Base-by-base conservation (phyloP, 2,113 vertebrate genomes). In the Brachyhypopomus occidentalis region DNA sequence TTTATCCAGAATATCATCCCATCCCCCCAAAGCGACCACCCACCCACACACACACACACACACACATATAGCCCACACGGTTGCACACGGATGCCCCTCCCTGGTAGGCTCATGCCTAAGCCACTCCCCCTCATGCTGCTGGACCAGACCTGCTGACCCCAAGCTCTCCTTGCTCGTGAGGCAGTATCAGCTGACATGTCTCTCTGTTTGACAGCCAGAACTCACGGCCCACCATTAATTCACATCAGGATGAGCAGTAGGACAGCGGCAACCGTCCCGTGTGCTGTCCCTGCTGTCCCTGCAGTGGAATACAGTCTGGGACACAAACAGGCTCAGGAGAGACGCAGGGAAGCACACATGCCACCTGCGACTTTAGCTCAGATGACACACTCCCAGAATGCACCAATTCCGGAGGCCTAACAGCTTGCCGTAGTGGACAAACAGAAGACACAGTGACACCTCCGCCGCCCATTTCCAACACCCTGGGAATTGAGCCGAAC, bases 141-240 rank as follows among this genome's bases (percentile, higher is more conserved):
- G 8, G 67, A 72, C 14, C 78, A 14, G 45, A 14, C 45, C 45
- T 52, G 12, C 45, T 14, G 12, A 52, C 2, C 8, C 45, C 45
- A 12, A 52, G 45, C 12, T 8, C 9, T 14, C 9, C 45, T 11
- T 64, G 62, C 25, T 27, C 23, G 34, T 76, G 14, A 12, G 36
- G 12, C 2, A 38, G 56, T 52, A 14, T 14, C 9, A 14, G 9
- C 45, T 52, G 12, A 2, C 45, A 52, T 9, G 1, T 8, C 41
- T 45, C 41, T 7, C 41, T 55, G 16, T 71, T 41, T 72, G 66
- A 79, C 67, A 79, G 34, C n/a, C 7, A 41, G 66, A 20, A 69
- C 22, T 5, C 63, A 69, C 12, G 22, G 30, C 36, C 45, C 81
- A 34, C 72, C 38, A 72, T 72, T 77, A 71, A 77, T 77, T 82